These are phyloP conservation scores for Oscarella lobularis DNA, from an alignment of 37 sponge, comb jelly and placozoan genomes.

Conservation along the genomic window DNA sequence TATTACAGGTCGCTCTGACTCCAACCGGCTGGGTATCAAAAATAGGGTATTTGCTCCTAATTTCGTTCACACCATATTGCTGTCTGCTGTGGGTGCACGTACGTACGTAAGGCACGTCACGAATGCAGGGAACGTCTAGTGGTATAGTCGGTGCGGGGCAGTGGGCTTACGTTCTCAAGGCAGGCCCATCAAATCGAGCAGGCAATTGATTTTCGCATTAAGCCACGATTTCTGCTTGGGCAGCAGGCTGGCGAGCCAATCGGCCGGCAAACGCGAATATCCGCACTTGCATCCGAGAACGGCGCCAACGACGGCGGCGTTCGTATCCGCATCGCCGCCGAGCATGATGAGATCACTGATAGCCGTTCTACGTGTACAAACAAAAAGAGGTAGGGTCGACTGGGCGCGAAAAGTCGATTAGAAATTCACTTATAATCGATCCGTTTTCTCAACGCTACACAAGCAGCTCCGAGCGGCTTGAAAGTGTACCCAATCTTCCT, in stretches of 20 bases:
- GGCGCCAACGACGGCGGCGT: slow-evolving; percentile 2
- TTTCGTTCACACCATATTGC: no score
- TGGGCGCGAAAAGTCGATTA: no score
- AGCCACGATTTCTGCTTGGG: background rate
- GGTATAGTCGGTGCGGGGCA: no score
- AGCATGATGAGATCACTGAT: background rate
- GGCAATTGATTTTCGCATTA: background rate
- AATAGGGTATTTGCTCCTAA: no score
- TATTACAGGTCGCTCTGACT: no score
- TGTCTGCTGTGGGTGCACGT: no score
- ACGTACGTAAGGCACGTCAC: no score
- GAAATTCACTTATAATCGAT: background rate
- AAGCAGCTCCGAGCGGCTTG: slow-evolving; percentile 6
- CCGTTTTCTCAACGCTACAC: background rate
- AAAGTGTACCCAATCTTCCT: background rate
- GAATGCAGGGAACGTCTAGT: no score
- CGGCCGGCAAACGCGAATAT: slow-evolving; percentile 6
- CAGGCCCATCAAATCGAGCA: slow-evolving; percentile 8
- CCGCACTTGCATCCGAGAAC: background rate
- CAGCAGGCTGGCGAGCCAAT: slow-evolving; percentile 2
- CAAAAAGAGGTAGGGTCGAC: no score
- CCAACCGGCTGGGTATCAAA: no score
- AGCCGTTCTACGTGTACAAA: background rate
- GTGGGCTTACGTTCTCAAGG: no score
- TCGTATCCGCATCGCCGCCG: slow-evolving; percentile 9